Evolutionary conservation across 2,888 invertebrate species (phyloP).

Genomic region (Encarsia formosa): DNA sequence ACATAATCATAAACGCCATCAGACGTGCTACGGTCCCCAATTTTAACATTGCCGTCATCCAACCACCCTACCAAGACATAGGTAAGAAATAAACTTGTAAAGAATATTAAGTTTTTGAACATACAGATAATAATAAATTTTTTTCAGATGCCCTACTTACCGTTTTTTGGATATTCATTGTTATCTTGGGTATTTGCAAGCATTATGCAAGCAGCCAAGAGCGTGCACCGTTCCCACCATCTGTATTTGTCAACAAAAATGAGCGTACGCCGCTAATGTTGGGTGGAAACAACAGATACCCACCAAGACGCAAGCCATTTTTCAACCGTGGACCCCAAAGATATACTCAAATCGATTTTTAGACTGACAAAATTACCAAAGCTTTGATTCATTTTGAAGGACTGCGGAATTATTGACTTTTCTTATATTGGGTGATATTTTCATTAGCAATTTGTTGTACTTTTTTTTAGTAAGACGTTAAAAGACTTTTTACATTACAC

Average conservation of each 20-base stretch:
- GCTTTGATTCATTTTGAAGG: no score
- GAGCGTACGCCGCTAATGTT: constrained; percentile 10
- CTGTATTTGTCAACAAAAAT: neutral
- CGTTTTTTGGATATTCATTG: constrained; percentile 57
- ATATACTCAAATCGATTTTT: no score
- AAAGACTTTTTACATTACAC: no score
- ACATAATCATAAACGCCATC: constrained; percentile 65
- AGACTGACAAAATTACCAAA: no score
- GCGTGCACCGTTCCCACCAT: constrained; percentile 15
- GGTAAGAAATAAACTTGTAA: constrained; percentile 50
- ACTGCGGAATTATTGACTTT: no score
- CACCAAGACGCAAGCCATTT: neutral
- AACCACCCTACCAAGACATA: constrained; percentile 59
- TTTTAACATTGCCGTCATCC: constrained; percentile 59
- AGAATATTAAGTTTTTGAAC: neutral
- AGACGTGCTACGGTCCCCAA: constrained; percentile 59
- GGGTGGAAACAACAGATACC: neutral
- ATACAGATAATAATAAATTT: neutral
- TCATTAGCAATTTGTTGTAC: no score
- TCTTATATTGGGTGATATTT: no score
- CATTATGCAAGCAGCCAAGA: constrained; percentile 46
- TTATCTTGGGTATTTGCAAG: constrained; percentile 54
- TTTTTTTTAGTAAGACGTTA: no score
- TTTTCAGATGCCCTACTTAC: constrained; percentile 59
- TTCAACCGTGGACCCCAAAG: no score